A percentile compares a stretch with the other conserved stretches of the same genome.
phyloP scores from a whole-genome alignment of 1,140 invertebrate genomes.

The Lethrus apterus region DNA sequence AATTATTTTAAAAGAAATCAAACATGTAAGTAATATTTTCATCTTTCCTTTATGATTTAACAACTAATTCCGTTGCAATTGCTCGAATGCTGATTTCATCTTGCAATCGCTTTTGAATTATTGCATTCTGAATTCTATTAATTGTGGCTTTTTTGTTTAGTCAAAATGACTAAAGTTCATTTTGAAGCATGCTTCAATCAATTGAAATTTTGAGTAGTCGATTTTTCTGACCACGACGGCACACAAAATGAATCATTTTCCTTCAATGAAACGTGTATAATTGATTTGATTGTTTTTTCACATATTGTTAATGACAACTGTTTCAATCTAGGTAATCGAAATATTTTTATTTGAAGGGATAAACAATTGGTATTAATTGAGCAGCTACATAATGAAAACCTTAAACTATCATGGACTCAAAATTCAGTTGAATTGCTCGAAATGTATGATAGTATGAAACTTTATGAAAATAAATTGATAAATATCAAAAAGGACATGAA shows the following conservation, averaged over 20 bases:
- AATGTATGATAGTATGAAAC: conserved; percentile 21
- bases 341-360: conserved; percentile 14
- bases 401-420: conserved; percentile 26
- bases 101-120: no score
- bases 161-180: no score
- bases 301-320: not conserved
- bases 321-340: not conserved
- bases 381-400: conserved; percentile 27
- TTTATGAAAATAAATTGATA: conserved; percentile 22
- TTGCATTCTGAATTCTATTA: no score
- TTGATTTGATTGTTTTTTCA: not conserved
- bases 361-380: conserved; percentile 24
- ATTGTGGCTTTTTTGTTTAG: no score
- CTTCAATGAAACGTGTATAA: not conserved
- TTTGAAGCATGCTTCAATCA: no score
- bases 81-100: no score
- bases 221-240: not conserved
- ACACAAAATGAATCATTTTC: not conserved
- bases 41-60: no score
- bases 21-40: no score
- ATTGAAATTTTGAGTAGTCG: not conserved
- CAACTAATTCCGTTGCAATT: no score
- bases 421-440: conserved; percentile 23
- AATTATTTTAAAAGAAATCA: no score
- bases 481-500: conserved; percentile 27